Percentiles rank a stretch among this genome's conserved stretches.
These are phyloP conservation scores for Cossypha niveicapilla DNA, from an alignment of 2,797 vertebrate genomes.

Conservation along the genomic window DNA sequence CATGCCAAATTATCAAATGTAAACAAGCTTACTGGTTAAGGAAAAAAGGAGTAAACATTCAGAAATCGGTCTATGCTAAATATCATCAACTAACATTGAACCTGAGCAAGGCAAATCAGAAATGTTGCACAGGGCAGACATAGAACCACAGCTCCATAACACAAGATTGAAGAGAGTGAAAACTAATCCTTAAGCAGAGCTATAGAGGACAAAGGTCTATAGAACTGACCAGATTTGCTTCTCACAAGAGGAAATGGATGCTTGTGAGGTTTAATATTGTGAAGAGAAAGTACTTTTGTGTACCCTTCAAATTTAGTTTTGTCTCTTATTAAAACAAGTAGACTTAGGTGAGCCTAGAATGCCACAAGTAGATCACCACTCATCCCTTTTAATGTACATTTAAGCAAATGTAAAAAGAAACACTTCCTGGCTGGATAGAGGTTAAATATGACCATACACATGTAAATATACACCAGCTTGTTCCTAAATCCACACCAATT, in stretches of 20 bases:
- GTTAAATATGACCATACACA: accelerated
- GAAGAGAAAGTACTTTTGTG: background rate
- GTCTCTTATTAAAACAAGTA: background rate
- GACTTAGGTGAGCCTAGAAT: background rate
- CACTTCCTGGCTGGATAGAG: background rate
- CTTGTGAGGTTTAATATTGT: background rate
- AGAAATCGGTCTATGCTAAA: background rate
- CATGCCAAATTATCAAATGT: background rate
- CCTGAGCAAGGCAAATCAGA: background rate
- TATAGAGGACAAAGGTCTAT: background rate
- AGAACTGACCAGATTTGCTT: background rate
- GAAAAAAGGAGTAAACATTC: background rate
- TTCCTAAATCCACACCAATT: background rate
- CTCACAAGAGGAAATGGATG: background rate
- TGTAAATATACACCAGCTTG: accelerated
- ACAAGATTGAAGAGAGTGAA: background rate
- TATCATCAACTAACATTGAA: background rate
- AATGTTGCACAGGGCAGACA: background rate
- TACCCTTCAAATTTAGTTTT: background rate
- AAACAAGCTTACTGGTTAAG: background rate
- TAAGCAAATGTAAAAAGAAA: background rate
- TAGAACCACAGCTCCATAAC: background rate
- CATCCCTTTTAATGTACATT: accelerated
- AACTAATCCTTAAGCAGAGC: background rate
- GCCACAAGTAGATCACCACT: background rate